Conservation (phyloP, 2,113 vertebrate species). For the Athene cunicularia region DNA sequence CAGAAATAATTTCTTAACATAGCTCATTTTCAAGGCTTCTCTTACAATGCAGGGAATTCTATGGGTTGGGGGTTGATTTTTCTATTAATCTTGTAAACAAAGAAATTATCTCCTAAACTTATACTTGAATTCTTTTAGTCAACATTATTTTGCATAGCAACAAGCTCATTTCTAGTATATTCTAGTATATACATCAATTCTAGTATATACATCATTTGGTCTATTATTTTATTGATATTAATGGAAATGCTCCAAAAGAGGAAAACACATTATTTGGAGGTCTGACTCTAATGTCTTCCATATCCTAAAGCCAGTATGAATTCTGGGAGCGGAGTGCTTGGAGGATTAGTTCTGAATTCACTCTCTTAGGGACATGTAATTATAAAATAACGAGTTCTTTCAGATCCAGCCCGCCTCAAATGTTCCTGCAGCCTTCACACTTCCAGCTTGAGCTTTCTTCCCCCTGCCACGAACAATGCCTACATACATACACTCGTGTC, state of each 20-base stretch:
- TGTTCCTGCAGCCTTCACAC: background rate
- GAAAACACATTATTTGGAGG: background rate
- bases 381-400: background rate
- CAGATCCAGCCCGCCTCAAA: background rate
- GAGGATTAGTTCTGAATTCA: background rate
- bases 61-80: background rate
- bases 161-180: background rate
- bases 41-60: background rate
- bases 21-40: background rate
- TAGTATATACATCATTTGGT: background rate
- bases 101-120: background rate
- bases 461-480: background rate
- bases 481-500: fast-evolving
- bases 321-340: background rate
- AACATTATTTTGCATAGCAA: conserved; percentile 20
- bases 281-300: background rate
- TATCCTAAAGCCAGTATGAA: background rate
- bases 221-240: conserved; percentile 11
- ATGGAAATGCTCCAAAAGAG: background rate
- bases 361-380: background rate
- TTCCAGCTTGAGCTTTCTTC: background rate
- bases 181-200: too few species aligned
- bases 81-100: conserved; percentile 8
- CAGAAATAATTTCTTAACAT: background rate
- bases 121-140: background rate